Evolutionary conservation across 2,888 invertebrate genomes (phyloP).

Genomic region (Pristionchus fissidentatus): DNA sequence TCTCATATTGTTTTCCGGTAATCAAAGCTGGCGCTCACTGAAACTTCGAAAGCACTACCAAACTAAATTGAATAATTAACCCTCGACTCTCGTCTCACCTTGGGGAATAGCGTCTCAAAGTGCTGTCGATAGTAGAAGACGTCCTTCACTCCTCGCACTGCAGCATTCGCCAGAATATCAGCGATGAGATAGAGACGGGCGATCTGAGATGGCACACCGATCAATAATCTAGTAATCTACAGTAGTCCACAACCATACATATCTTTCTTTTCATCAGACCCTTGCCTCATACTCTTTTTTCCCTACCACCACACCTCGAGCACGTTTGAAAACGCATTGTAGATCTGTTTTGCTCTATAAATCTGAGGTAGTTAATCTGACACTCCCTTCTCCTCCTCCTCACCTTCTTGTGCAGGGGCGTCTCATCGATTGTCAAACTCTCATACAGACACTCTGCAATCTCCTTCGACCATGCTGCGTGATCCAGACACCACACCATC

Average conservation of each 20-base stretch:
- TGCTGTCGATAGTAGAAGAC: constrained; percentile 87
- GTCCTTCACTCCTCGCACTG: constrained; percentile 90
- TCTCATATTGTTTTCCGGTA: no score
- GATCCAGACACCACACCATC: constrained; percentile 99
- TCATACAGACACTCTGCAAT: constrained; percentile 87
- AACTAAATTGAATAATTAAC: not conserved
- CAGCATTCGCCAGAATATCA: constrained; percentile 96
- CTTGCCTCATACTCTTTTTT: no score
- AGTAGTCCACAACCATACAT: not conserved
- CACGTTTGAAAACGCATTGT: no score
- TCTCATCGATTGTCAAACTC: constrained; percentile 83
- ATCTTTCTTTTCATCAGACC: constrained; percentile 27
- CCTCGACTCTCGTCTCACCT: constrained; percentile 50
- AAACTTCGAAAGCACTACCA: constrained; percentile 84
- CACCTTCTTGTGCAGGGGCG: constrained; percentile 87
- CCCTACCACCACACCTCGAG: no score
- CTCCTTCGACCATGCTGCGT: constrained; percentile 96
- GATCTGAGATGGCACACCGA: constrained; percentile 52
- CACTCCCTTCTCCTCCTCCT: no score
- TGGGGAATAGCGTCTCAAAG: constrained; percentile 75
- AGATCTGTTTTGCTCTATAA: no score
- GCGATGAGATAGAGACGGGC: constrained; percentile 90
- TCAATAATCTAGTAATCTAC: no score
- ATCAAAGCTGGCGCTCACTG: constrained; percentile 80
- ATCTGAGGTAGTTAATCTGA: no score